Percentiles rank a stretch among this genome's conserved stretches.
Conservation (phyloP, 2,113 vertebrate genomes). For the Phaetusa simplex region DNA sequence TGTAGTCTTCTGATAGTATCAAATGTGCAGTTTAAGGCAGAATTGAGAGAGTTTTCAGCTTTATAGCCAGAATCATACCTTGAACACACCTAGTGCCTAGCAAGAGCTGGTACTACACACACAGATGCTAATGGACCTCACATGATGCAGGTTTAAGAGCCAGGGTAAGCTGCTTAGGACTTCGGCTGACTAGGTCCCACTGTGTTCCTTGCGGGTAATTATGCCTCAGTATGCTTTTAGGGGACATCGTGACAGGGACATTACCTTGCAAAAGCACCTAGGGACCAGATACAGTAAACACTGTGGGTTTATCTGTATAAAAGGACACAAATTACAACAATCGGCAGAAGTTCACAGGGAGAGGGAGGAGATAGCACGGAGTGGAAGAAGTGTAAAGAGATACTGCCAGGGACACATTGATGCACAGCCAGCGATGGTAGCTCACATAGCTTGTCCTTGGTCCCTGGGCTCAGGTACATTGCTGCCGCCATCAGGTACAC, state of each 20-base stretch:
- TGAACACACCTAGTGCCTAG: neutral
- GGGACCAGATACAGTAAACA: neutral
- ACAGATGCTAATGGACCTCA: neutral
- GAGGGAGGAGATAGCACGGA: neutral
- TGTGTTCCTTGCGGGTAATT: neutral
- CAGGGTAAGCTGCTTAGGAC: neutral
- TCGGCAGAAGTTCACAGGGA: neutral
- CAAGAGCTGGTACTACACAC: neutral
- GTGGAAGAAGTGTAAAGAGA: neutral
- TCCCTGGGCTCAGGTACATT: neutral
- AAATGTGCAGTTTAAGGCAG: neutral
- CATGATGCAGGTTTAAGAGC: neutral
- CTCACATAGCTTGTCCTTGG: fast-evolving
- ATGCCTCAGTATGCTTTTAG: neutral
- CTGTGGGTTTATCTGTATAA: neutral
- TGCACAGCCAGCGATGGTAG: neutral
- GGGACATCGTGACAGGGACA: neutral
- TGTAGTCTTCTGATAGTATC: neutral
- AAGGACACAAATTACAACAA: neutral
- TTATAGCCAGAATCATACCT: neutral
- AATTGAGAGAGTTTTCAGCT: neutral
- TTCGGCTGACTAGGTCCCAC: neutral
- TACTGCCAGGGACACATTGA: fast-evolving
- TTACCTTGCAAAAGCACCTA: neutral
- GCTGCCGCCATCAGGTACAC: neutral